These are phyloP conservation scores for Pachyrhynchus sulphureomaculatus DNA, from an alignment of 1,140 invertebrate genomes.

Conservation along the genomic window DNA sequence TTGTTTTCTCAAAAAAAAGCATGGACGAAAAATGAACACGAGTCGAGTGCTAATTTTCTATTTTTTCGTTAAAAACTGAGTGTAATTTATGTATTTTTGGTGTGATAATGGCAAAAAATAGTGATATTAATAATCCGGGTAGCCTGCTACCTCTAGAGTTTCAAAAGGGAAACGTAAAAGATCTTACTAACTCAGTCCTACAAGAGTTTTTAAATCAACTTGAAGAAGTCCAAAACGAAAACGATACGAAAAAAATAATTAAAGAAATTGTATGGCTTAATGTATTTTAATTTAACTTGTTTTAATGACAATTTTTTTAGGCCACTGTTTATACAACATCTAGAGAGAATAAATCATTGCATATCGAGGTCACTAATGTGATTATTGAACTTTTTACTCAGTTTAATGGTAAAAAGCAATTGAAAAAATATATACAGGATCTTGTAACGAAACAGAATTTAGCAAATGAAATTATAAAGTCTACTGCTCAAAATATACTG, in stretches of 20 bases:
- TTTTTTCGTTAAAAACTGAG: constrained; percentile 6
- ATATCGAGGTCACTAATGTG: constrained; percentile 9
- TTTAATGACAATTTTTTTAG: constrained; percentile 24
- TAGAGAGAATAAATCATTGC: constrained; percentile 13
- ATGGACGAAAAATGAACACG: constrained; percentile 13
- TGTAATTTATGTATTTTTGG: not conserved
- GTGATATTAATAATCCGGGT: not conserved
- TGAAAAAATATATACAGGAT: constrained; percentile 36
- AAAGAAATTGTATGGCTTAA: constrained; percentile 30
- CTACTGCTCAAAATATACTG: constrained; percentile 17
- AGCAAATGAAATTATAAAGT: constrained; percentile 20
- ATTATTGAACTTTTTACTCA: constrained; percentile 32
- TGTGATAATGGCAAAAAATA: not conserved
- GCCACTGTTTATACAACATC: constrained; percentile 20
- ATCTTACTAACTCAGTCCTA: constrained; percentile 1
- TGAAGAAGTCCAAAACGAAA: constrained; percentile 13
- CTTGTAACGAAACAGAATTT: constrained; percentile 24
- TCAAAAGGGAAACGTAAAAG: constrained; percentile 1
- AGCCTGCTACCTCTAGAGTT: constrained; percentile 13
- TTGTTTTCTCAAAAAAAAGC: constrained; percentile 15
- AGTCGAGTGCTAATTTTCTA: constrained; percentile 10
- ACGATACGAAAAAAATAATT: constrained; percentile 29
- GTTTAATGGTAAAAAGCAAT: constrained; percentile 29
- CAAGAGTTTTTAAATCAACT: constrained; percentile 26
- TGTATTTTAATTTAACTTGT: not conserved